Evolutionary conservation across 2,113 vertebrate genomes (phyloP).

Genomic region (Vulpes vulpes): DNA sequence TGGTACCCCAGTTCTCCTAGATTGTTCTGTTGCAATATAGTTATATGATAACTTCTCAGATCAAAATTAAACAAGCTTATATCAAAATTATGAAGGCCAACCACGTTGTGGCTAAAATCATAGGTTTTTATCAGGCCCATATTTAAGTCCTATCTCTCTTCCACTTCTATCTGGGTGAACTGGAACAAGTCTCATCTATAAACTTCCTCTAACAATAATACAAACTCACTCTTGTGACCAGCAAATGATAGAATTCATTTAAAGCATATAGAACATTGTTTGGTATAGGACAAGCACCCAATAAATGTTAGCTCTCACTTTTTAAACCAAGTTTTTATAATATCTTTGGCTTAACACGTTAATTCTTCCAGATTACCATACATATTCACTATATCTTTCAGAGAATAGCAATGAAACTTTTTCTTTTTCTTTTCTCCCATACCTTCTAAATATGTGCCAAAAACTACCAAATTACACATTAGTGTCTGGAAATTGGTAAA

Average conservation of each 20-base stretch:
- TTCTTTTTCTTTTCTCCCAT: neutral
- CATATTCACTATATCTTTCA: neutral
- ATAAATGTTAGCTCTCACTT: neutral
- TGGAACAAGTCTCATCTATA: neutral
- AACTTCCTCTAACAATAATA: neutral
- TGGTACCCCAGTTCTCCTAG: neutral
- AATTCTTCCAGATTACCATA: neutral
- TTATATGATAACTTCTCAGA: neutral
- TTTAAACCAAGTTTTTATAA: neutral
- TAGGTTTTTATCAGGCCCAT: neutral
- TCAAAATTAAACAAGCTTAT: constrained; percentile 15
- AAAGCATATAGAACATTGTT: neutral
- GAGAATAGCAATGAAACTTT: neutral
- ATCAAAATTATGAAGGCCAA: neutral
- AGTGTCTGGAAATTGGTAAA: neutral
- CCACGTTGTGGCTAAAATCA: neutral
- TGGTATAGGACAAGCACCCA: neutral
- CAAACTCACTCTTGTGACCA: neutral
- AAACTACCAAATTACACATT: neutral
- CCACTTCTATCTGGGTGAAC: neutral
- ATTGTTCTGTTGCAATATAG: neutral
- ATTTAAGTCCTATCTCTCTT: neutral
- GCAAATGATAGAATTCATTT: neutral
- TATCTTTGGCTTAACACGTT: constrained; percentile 37
- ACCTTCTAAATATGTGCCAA: neutral